These are phyloP conservation scores for Hemichromis elongatus DNA, from an alignment of 2,113 vertebrate genomes.

Conservation along the genomic window DNA sequence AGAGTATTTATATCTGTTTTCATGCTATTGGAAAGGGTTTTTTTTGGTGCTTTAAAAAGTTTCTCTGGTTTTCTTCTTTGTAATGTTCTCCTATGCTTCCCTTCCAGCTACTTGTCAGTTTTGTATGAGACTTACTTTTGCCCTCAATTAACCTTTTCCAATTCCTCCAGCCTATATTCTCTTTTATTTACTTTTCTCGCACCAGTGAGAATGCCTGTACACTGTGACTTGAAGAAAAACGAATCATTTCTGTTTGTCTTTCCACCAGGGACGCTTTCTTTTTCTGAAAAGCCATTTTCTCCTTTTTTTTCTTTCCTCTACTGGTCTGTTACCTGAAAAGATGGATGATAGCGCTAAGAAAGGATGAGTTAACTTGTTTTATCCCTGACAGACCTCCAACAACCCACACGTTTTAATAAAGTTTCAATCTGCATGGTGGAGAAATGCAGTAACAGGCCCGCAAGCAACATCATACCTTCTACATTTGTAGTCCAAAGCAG, in stretches of 20 bases:
- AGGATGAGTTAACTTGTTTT: neutral
- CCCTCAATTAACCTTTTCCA: neutral
- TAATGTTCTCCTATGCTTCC: neutral
- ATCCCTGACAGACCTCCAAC: neutral
- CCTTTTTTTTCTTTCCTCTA: neutral
- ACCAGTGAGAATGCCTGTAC: neutral
- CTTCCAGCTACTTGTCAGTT: neutral
- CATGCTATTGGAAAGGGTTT: neutral
- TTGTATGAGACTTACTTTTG: neutral
- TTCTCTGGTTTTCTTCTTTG: neutral
- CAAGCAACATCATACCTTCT: neutral
- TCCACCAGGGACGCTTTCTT: neutral
- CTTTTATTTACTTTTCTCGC: neutral
- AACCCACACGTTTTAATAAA: neutral
- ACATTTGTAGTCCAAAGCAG: neutral
- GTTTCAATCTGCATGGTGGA: neutral
- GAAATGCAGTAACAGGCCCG: neutral
- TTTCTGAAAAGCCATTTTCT: neutral
- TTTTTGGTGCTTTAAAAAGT: neutral
- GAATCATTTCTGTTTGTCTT: neutral
- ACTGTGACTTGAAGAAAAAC: neutral
- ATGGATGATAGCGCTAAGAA: neutral
- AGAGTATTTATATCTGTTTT: neutral
- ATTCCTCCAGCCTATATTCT: neutral
- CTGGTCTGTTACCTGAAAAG: neutral